Evolutionary conservation across 53 echinoderm and acorn worm genomes (phyloP).

Genomic region (Apostichopus leukothele): DNA sequence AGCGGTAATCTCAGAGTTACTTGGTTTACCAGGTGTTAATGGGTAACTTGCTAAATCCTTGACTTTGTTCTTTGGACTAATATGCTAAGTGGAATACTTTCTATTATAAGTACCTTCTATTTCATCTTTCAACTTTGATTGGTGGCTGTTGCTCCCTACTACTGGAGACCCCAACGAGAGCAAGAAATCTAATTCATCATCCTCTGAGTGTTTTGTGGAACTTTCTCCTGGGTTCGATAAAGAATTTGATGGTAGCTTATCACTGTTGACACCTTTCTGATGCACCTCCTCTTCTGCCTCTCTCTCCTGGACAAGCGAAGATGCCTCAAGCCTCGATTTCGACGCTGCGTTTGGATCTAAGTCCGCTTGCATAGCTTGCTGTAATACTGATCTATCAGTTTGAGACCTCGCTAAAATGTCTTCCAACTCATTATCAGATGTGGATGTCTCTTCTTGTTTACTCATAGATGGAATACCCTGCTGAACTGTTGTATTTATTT

Average conservation of each 20-base stretch:
- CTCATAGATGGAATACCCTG: background rate
- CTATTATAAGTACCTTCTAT: background rate
- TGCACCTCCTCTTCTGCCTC: background rate
- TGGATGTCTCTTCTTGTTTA: background rate
- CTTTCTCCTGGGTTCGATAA: background rate
- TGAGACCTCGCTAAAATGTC: background rate
- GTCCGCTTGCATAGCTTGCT: background rate
- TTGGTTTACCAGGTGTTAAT: too few relatives aligned
- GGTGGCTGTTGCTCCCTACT: background rate
- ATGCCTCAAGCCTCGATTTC: background rate
- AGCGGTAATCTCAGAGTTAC: too few relatives aligned
- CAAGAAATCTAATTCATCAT: conserved; percentile 36
- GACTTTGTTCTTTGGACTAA: too few relatives aligned
- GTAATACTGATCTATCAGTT: background rate
- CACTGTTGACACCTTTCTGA: background rate
- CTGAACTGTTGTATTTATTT: background rate
- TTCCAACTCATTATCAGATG: background rate
- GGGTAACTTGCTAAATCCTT: too few relatives aligned
- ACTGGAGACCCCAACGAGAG: conserved; percentile 22
- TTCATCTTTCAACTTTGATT: background rate
- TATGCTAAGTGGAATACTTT: too few relatives aligned
- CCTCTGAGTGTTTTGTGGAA: background rate
- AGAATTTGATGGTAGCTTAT: background rate
- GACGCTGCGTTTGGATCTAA: background rate
- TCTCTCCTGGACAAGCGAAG: background rate